Percentiles rank a stretch among this genome's conserved stretches.
Evolutionary conservation across 2,888 invertebrate genomes (phyloP).

Genomic region (Drosophila emarginata): DNA sequence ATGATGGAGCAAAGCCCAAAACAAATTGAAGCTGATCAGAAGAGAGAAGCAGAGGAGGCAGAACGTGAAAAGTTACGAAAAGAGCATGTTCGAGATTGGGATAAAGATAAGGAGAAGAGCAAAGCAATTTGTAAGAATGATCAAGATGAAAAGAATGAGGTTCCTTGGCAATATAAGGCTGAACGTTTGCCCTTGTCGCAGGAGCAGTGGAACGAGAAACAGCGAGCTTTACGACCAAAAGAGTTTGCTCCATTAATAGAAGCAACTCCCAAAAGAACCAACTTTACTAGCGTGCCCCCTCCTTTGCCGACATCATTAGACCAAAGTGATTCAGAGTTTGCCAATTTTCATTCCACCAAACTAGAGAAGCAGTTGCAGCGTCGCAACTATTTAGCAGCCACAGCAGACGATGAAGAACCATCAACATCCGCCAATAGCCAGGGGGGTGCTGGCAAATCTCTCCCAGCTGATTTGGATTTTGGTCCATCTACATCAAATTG

Average conservation of each 20-base stretch:
- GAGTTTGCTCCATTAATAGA: slow-evolving; percentile 89
- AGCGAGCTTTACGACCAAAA: slow-evolving; percentile 87
- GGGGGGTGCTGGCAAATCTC: slow-evolving; percentile 85
- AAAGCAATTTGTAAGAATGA: neutral
- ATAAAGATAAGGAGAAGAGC: slow-evolving; percentile 84
- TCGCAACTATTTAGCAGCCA: slow-evolving; percentile 53
- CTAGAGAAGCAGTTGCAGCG: slow-evolving; percentile 69
- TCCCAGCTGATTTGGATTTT: slow-evolving; percentile 86
- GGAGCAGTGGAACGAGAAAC: slow-evolving; percentile 84
- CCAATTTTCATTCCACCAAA: slow-evolving; percentile 65
- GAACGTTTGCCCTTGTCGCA: slow-evolving; percentile 81
- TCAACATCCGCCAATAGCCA: slow-evolving; percentile 10
- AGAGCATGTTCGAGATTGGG: slow-evolving; percentile 86
- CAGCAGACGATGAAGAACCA: slow-evolving; percentile 19
- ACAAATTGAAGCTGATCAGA: slow-evolving; percentile 48
- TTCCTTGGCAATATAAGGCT: slow-evolving; percentile 79
- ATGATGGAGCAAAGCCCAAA: slow-evolving; percentile 68
- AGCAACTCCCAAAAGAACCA: slow-evolving; percentile 58
- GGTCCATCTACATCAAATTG: slow-evolving; percentile 5
- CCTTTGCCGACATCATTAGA: slow-evolving; percentile 18
- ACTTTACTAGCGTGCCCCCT: slow-evolving; percentile 64
- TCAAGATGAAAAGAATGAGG: neutral
- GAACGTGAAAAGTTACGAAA: slow-evolving; percentile 81
- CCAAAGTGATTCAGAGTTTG: slow-evolving; percentile 44
- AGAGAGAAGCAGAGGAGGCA: slow-evolving; percentile 76